Percentiles rank a stretch among this genome's conserved stretches.
Evolutionary conservation across 2,113 vertebrate species (phyloP).

Genomic region (Gorsachius goisagi): DNA sequence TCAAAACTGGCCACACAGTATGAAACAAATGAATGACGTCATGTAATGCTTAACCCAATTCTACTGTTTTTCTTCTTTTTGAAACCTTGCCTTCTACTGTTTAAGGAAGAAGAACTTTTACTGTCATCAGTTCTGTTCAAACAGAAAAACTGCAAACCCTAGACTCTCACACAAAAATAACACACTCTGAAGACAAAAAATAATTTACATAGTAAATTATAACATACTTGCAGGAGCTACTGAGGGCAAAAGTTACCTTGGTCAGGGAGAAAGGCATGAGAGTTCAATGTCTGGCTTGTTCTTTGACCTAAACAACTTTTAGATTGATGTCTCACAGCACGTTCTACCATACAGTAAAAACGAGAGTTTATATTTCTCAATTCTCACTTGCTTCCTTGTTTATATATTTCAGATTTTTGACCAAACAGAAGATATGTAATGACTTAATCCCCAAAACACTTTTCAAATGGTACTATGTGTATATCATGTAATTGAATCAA

Average conservation of each 20-base stretch:
- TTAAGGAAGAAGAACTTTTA: background rate
- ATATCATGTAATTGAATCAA: constrained; percentile 28
- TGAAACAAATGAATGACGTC: background rate
- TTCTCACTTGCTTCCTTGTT: constrained; percentile 40
- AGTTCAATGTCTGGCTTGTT: constrained; percentile 23
- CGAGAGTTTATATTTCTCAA: constrained; percentile 27
- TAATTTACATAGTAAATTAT: background rate
- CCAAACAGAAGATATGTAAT: constrained; percentile 26
- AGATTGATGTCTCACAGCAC: constrained; percentile 6
- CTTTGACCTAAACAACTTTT: background rate
- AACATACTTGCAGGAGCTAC: background rate
- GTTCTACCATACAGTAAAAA: constrained; percentile 5
- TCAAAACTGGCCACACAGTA: background rate
- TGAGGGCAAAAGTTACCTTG: constrained; percentile 1
- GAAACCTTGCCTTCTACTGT: background rate
- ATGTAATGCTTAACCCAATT: background rate
- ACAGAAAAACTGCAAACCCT: background rate
- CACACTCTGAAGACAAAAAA: background rate
- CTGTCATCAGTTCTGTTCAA: background rate
- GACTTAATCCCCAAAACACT: constrained; percentile 10
- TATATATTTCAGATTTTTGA: constrained; percentile 36
- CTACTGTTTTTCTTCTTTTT: background rate
- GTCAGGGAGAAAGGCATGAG: background rate
- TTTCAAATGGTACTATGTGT: constrained; percentile 32
- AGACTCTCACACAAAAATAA: background rate